These are phyloP conservation scores for Epirrita christyi DNA, from an alignment of 2,888 invertebrate genomes.

Conservation along the genomic window DNA sequence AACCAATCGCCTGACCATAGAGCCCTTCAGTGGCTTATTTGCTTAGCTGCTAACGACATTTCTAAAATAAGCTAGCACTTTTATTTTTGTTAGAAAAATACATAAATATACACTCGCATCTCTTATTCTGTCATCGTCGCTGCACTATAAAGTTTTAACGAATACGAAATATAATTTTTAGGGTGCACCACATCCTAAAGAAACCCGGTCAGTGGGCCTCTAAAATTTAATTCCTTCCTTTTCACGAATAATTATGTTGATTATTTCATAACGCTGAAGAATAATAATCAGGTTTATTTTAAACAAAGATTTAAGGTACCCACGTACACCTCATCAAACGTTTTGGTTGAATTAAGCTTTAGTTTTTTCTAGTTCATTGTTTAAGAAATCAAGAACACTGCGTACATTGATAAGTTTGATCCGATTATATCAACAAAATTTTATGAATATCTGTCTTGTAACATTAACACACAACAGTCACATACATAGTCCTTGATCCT, in stretches of 20 bases:
- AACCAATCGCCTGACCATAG: no score
- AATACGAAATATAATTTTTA: constrained; percentile 28
- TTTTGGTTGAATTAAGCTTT: no score
- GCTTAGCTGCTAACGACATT: not conserved
- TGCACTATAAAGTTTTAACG: constrained; percentile 27
- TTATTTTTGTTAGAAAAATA: not conserved
- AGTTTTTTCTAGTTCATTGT: no score
- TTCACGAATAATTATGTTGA: constrained; percentile 23
- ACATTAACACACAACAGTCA: no score
- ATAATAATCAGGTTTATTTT: not conserved
- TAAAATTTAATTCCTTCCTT: constrained; percentile 37
- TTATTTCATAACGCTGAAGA: constrained; percentile 11
- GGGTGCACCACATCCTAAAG: constrained; percentile 24
- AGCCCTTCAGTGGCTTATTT: no score
- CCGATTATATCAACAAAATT: no score
- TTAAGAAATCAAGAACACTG: no score
- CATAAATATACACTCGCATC: constrained; percentile 12
- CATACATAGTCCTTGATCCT: no score
- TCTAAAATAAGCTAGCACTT: not conserved
- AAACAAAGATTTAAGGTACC: no score
- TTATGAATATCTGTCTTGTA: no score
- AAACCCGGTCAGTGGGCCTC: constrained; percentile 31
- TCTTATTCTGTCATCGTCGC: constrained; percentile 30
- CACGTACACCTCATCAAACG: no score
- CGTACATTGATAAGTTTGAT: no score